Base-by-base conservation (phyloP, 1,140 invertebrate genomes). In the Penaeus vannamei region DNA sequence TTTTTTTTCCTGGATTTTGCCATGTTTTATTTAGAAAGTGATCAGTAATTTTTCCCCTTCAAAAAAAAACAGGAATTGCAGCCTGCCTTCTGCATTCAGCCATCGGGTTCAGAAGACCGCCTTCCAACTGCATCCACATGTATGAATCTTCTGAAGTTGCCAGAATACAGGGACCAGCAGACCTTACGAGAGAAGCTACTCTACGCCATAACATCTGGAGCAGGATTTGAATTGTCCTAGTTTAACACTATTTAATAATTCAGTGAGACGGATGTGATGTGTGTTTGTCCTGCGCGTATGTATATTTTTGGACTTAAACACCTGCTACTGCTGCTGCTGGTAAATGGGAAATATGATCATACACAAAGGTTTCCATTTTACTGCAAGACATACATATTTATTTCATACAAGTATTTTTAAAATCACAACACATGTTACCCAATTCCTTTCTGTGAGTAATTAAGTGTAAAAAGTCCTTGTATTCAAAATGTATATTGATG, bases 111-210 rank as follows among this genome's bases (percentile, higher is more conserved):
- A 77, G 96, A 96, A 64, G 97, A 98, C 92, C 95, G 98, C 36
- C 94, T 99, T 91, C 98, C 98, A 1, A 98, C 98, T 60, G 97
- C 98, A 12, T 98, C 97, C 93, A 99, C 98, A 23, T 99, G 98
- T 93, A 98, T 99, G 96, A 99, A 99, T 94, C 95, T 99, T 69
- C 93, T 99, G 23, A 99, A 99, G 93, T 94, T 99, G 87, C 98
- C 98, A 0, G 96, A 98, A 92, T 98, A 98, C 92, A 94, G 95
- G 69, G 96, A 96, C 87, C 95, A 97, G 92, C 94, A 95, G 86
- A 95, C 95, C 86, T 93, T 99, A 90, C 95, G 95, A 89, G 95
- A 96, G 86, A 99, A 98, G 93, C 94, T 99, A 64, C 93, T 98
- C 2, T 98, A 98, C 93, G 98, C 98, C 42, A 98, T 99, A 92